Conservation (phyloP, 2,113 vertebrate genomes). For the Hyla sarda region DNA sequence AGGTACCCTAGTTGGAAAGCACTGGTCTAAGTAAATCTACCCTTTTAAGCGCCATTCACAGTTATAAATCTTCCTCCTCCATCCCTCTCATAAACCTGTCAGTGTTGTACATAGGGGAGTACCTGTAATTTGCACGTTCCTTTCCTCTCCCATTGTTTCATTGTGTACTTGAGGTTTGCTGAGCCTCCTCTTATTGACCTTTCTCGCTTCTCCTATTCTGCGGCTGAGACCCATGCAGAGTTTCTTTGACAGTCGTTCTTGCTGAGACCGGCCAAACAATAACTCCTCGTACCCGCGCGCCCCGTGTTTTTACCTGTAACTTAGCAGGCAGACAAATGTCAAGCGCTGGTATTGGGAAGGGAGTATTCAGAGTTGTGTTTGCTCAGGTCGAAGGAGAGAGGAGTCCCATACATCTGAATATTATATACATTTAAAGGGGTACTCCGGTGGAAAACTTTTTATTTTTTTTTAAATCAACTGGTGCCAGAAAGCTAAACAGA, state of each 20-base stretch:
- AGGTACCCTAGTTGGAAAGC: no score
- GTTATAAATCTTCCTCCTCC: not conserved
- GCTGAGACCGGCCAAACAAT: not conserved
- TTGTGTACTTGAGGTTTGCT: not conserved
- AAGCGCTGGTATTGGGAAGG: not conserved
- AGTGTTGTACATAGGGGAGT: not conserved
- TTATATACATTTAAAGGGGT: no score
- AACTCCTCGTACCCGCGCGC: not conserved
- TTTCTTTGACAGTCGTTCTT: not conserved
- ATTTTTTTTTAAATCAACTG: no score
- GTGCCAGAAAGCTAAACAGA: no score
- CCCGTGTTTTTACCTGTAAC: not conserved
- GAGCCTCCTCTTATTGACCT: not conserved
- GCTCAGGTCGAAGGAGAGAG: not conserved
- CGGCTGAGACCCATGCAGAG: not conserved
- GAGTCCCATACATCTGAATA: not conserved
- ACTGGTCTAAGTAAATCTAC: no score
- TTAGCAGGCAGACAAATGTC: conserved; percentile 13
- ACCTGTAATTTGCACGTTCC: not conserved
- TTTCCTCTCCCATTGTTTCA: not conserved
- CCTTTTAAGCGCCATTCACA: not conserved
- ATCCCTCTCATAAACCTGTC: not conserved
- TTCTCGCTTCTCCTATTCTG: no score
- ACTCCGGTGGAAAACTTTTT: no score
- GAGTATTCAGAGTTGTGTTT: not conserved